Percentiles rank a stretch among this genome's conserved stretches.
phyloP scores from a whole-genome alignment of 2,113 vertebrate species.

The Scatophagus argus region DNA sequence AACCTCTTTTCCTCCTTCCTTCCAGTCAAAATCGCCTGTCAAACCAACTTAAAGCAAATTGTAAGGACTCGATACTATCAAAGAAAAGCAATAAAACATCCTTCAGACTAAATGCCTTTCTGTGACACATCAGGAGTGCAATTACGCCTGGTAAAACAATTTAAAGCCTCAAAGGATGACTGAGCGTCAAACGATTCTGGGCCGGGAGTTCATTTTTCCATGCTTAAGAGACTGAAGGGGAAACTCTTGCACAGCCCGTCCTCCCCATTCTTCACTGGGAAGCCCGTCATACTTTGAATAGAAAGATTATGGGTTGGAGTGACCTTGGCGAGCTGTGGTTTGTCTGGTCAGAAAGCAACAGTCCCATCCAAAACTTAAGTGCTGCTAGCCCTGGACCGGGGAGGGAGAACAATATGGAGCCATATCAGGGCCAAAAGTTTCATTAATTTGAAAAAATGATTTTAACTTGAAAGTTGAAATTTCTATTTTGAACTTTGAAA shows the following conservation, averaged over 20 bases:
- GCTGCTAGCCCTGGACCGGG: slow-evolving; percentile 21
- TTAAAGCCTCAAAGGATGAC: slow-evolving; percentile 57
- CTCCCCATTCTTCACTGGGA: neutral
- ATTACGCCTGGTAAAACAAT: slow-evolving; percentile 69
- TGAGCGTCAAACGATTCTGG: slow-evolving; percentile 59
- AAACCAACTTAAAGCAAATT: slow-evolving; percentile 32
- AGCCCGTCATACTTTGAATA: slow-evolving; percentile 4
- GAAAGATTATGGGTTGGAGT: slow-evolving; percentile 51
- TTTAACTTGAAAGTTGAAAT: too few relatives aligned
- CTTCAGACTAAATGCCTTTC: slow-evolving; percentile 38
- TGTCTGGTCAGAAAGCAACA: slow-evolving; percentile 38
- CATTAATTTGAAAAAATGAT: too few relatives aligned
- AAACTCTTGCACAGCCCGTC: slow-evolving; percentile 21
- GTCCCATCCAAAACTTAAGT: slow-evolving; percentile 28
- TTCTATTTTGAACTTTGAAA: too few relatives aligned
- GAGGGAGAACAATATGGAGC: slow-evolving; percentile 35
- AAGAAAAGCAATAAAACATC: slow-evolving; percentile 42
- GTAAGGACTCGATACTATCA: slow-evolving; percentile 35
- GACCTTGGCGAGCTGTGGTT: slow-evolving; percentile 41
- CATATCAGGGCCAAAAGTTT: too few relatives aligned
- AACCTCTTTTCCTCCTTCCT: slow-evolving; percentile 29
- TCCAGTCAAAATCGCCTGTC: slow-evolving; percentile 37
- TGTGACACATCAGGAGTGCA: slow-evolving; percentile 62
- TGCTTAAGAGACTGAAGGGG: slow-evolving; percentile 20
- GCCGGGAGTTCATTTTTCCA: slow-evolving; percentile 56